Evolutionary conservation across 2,888 invertebrate species (phyloP), one percentile per base, ranked within the genome.

Genomic region (Allolobophora icterica): DNA sequence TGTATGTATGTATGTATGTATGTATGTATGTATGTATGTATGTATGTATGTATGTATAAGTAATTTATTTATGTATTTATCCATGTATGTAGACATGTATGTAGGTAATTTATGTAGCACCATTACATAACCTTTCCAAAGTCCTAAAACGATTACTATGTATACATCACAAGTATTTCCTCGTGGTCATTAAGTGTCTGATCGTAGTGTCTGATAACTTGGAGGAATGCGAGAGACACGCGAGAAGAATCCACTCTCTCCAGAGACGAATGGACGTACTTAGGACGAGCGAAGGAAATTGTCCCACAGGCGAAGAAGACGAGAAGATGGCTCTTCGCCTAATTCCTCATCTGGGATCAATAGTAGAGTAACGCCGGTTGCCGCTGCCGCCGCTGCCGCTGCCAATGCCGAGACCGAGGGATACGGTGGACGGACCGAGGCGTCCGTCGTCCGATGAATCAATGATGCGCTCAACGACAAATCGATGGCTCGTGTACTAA

Each of bases 311-410:
- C 71, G n/a, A 30, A 71, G 71, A 71, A n/a, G 11, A 8, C n/a
- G n/a, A 71, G 71, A 30, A 11, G 52, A 21, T 11, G 4, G n/a
- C 8, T 71, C 71, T n/a, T 71, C 71, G 71, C 71, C n/a, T 71
- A 71, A 71, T 71, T 71, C n/a, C 71, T 71, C 71, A 71, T 71
- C 71, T 30, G 71, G 71, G 71, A 71, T 71, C 71, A n/a, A 71
- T 71, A 71, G 71, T 71, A 13, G 71, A 71, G 71, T 71, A 52
- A 24, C 52, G 71, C 17, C 71, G 71, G 30, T n/a, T 71, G 71
- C 71, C n/a, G 71, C 6, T 71, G 71, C 30, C n/a, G 71, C 2
- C n/a, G 71, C 30, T 52, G 24, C 17, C 24, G 52, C 4, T 52
- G 52, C 52, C 24, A 24, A 24, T 52, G 52, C 52, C 6, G 21